Conservation (phyloP, 2,888 invertebrate species). For the Thecophora atra region DNA sequence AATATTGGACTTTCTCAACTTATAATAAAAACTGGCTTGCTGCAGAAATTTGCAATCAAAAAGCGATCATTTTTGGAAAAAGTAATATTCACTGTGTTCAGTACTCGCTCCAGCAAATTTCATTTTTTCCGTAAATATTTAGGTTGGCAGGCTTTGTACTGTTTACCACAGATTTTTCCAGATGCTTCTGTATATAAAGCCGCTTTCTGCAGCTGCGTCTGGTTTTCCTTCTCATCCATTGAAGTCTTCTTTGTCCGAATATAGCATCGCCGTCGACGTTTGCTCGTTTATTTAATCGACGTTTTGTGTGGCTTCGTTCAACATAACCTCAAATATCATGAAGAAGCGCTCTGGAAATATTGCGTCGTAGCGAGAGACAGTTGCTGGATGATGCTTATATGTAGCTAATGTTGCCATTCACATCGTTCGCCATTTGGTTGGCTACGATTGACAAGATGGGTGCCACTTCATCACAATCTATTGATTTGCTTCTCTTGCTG, state of each 20-base stretch:
- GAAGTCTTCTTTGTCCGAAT: neutral
- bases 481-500: constrained; percentile 5
- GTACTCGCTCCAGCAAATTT: neutral
- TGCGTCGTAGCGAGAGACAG: constrained; percentile 17
- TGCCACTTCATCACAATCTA: neutral
- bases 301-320: neutral
- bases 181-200: neutral
- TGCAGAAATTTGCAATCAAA: too few relatives aligned
- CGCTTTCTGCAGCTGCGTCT: neutral
- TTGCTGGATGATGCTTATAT: constrained; percentile 1
- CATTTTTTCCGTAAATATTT: neutral
- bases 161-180: neutral
- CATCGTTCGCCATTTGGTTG: constrained; percentile 17
- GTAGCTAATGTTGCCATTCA: constrained; percentile 10
- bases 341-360: constrained; percentile 5
- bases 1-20: too few relatives aligned
- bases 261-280: neutral
- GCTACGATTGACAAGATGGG: neutral
- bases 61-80: too few relatives aligned
- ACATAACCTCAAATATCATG: constrained; percentile 24
- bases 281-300: neutral
- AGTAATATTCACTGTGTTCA: too few relatives aligned
- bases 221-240: neutral
- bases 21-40: too few relatives aligned
- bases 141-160: neutral